Base-by-base conservation (phyloP, 2,797 vertebrate species). In the Pygocentrus nattereri region DNA sequence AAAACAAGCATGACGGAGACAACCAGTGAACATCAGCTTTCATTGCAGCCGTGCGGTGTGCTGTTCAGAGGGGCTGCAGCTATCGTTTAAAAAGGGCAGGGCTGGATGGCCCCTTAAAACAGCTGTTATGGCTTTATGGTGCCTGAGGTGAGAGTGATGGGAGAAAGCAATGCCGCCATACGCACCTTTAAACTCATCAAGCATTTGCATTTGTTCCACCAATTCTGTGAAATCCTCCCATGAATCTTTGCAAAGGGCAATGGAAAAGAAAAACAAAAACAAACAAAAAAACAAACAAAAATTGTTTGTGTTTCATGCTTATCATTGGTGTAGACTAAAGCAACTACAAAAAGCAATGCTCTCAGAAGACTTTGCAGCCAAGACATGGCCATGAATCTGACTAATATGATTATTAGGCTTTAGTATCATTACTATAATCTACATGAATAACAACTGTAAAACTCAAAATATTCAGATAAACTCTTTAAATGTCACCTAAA, bases 171-270 rank as follows among this genome's bases (percentile, higher is more conserved):
- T 76, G 93, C 93, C 85, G 91, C 94, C 92, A 93, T 93, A 97
- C 96, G 94, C 95, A 96, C 95, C 96, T 97, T 96, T 93, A 85
- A 95, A 89, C 83, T 90, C 90, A 94, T 96, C 96, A 95, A 92
- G 93, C 87, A 90, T 88, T 82, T 95, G 94, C 94, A 97, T 95
- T 94, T 95, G 95, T 91, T 96, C 95, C 95, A 96, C 93, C 95
- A 96, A 95, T 93, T 95, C 94, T 95, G 96, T 96, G 94, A 97
- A 96, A 96, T 96, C 95, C 95, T 96, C 96, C 95, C 96, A 97
- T 95, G 95, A 97, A 94, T 95, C 95, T 97, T 97, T 96, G 95
- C 94, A 94, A 95, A 96, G 89, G 88, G 94, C 91, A 93, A 94
- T 95, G 95, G 88, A 91, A 94, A 95, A 94, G 90, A 93, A 92